phyloP scores from a whole-genome alignment of 2,888 invertebrate genomes.

The Papilio protenor region DNA sequence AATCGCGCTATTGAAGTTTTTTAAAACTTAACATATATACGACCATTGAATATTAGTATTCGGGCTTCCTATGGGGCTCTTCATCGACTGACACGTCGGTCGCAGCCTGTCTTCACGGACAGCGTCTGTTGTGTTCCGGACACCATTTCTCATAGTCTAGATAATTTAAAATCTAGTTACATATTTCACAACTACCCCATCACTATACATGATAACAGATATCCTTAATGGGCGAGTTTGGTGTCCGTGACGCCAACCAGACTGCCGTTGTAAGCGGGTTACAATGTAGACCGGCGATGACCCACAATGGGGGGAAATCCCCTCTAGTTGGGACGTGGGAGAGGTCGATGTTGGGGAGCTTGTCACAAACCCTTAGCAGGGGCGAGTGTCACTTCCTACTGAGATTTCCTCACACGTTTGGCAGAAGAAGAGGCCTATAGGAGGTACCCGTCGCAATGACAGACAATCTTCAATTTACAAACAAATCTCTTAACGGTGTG shows the following conservation, averaged over 20 bases:
- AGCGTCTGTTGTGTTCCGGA: conserved; percentile 30
- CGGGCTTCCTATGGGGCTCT: conserved; percentile 38
- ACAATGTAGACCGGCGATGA: conserved; percentile 27
- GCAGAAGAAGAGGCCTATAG: conserved; percentile 24
- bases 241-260: conserved; percentile 32
- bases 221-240: conserved; percentile 35
- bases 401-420: not conserved
- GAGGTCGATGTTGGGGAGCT: too few species aligned
- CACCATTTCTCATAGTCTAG: not conserved
- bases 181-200: not conserved
- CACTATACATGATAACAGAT: not conserved
- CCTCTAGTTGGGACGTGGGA: conserved; percentile 5
- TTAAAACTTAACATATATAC: conserved; percentile 19
- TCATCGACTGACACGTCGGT: conserved; percentile 37
- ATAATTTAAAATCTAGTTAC: not conserved
- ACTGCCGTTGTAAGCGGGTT: conserved; percentile 32
- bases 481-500: not conserved
- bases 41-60: not conserved
- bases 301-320: conserved; percentile 1
- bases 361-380: not conserved
- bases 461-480: not conserved
- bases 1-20: conserved; percentile 34
- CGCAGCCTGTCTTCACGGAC: conserved; percentile 23
- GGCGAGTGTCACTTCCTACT: not conserved
- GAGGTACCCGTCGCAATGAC: conserved; percentile 21